Conservation (phyloP, 1,140 invertebrate species). For the Lasioglossum baleicum region DNA sequence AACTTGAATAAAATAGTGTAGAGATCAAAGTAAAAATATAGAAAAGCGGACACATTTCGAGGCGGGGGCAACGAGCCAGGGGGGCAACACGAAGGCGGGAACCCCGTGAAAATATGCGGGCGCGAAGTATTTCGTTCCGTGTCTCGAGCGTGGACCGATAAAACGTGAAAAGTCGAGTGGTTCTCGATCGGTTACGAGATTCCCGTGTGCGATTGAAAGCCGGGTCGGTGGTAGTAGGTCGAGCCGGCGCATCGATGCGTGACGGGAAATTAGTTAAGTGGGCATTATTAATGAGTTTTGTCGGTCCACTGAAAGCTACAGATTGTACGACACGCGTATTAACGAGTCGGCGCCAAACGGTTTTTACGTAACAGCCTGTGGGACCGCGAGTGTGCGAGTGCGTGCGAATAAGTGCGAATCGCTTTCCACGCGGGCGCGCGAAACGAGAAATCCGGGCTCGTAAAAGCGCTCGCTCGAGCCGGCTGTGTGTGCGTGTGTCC, state of each 20-base stretch:
- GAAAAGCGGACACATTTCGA: too few relatives aligned
- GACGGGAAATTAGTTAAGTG: constrained; percentile 59
- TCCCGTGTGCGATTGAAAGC: constrained; percentile 19
- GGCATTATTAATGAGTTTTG: constrained; percentile 62
- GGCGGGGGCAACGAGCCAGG: not conserved
- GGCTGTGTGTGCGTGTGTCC: not conserved
- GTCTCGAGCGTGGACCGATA: constrained; percentile 6
- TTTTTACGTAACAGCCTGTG: constrained; percentile 48
- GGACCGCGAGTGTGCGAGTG: not conserved
- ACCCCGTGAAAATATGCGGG: not conserved
- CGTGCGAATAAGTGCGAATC: not conserved
- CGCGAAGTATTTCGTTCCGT: constrained; percentile 11
- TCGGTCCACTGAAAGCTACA: constrained; percentile 43
- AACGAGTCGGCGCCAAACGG: constrained; percentile 56
- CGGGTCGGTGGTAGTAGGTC: constrained; percentile 11
- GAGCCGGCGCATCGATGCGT: constrained; percentile 38
- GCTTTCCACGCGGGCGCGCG: constrained; percentile 8
- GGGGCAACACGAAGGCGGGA: not conserved
- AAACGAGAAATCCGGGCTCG: not conserved
- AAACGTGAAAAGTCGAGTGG: constrained; percentile 29
- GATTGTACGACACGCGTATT: constrained; percentile 60
- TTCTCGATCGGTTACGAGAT: constrained; percentile 35
- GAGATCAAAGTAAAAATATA: too few relatives aligned
- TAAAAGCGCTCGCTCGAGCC: not conserved
- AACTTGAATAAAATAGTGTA: too few relatives aligned